phyloP scores from a whole-genome alignment of 2,888 invertebrate genomes.

The Xestoiulus laeticollis region DNA sequence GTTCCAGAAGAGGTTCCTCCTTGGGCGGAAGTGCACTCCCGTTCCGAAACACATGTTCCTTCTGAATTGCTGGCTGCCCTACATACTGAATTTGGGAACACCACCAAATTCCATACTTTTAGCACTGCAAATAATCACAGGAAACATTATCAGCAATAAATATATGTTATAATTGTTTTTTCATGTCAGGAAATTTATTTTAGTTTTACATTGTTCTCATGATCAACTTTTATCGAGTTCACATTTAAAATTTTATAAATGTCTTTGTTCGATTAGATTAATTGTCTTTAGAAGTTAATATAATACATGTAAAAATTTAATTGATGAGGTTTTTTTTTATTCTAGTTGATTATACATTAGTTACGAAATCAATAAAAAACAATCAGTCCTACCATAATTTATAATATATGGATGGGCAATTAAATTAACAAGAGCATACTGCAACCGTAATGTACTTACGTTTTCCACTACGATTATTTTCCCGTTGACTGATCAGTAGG shows the following conservation, averaged over 20 bases:
- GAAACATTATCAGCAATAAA: too few species aligned
- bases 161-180: background rate
- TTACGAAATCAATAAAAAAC: too few species aligned
- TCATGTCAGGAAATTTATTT: background rate
- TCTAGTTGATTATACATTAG: too few species aligned
- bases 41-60: constrained; percentile 55
- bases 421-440: background rate
- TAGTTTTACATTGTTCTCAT: background rate
- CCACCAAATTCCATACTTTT: constrained; percentile 17
- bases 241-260: too few species aligned
- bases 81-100: constrained; percentile 20
- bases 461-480: background rate
- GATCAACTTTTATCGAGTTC: too few species aligned
- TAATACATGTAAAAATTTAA: too few species aligned
- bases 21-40: constrained; percentile 63
- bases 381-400: too few species aligned
- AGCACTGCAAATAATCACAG: background rate
- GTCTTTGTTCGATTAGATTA: too few species aligned
- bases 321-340: too few species aligned
- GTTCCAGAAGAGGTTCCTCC: constrained; percentile 77
- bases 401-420: too few species aligned
- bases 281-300: too few species aligned
- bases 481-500: background rate
- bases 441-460: background rate
- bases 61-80: background rate